These are phyloP conservation scores for Cyanocitta stelleri DNA, from an alignment of 2,113 vertebrate species.

Conservation along the genomic window DNA sequence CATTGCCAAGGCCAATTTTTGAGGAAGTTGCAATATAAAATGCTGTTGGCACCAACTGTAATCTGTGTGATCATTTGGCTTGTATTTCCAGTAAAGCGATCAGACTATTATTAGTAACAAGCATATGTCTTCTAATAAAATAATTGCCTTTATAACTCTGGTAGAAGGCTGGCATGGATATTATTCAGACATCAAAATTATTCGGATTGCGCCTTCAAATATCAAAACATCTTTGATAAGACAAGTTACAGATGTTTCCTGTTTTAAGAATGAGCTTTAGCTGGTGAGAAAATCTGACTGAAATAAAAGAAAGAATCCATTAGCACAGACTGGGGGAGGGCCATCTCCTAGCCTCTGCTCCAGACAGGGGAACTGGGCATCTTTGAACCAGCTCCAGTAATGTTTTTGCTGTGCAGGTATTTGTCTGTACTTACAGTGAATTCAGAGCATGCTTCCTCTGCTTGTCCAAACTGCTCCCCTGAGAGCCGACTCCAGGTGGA, in stretches of 20 bases:
- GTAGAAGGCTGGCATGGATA: background rate
- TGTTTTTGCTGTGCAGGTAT: background rate
- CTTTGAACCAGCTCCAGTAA: background rate
- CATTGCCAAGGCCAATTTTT: background rate
- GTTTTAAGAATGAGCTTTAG: background rate
- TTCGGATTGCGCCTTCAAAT: background rate
- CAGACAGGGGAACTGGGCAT: background rate
- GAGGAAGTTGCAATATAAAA: background rate
- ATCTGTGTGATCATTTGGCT: background rate
- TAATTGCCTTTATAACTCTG: background rate
- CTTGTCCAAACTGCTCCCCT: background rate
- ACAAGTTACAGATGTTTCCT: background rate
- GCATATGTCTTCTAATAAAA: background rate
- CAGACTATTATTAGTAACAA: background rate
- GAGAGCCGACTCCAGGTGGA: background rate
- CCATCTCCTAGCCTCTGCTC: background rate
- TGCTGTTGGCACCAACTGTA: background rate
- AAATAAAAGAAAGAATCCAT: background rate
- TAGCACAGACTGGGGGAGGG: rapidly evolving
- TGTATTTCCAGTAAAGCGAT: background rate
- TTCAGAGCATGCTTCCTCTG: background rate
- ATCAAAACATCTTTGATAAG: background rate
- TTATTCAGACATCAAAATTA: background rate
- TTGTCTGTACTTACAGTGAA: background rate
- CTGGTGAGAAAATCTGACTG: background rate